Evolutionary conservation across 2,888 invertebrate genomes (phyloP).

Genomic region (Ormyrus labotus): DNA sequence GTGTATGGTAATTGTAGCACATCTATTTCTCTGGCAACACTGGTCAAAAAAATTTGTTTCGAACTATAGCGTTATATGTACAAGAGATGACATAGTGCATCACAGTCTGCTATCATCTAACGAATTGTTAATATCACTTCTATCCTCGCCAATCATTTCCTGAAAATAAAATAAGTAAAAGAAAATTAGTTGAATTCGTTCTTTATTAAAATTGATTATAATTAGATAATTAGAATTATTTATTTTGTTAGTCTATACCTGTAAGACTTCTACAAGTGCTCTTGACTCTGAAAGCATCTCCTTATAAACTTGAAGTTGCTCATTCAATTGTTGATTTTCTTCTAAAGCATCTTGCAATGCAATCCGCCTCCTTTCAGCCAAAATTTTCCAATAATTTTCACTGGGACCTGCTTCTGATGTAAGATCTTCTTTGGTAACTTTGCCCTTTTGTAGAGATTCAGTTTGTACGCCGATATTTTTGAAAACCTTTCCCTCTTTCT

Average conservation of each 20-base stretch:
- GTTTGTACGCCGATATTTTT: constrained; percentile 81
- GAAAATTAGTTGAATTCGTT: not conserved
- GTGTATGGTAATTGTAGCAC: constrained; percentile 7
- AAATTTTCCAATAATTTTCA: constrained; percentile 85
- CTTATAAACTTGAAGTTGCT: constrained; percentile 83
- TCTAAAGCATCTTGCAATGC: constrained; percentile 84
- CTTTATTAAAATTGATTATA: too few species aligned
- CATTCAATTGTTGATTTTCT: constrained; percentile 82
- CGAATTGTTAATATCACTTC: constrained; percentile 71
- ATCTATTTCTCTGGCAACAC: constrained; percentile 8
- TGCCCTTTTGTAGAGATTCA: constrained; percentile 75
- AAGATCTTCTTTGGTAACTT: constrained; percentile 83
- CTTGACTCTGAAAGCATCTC: constrained; percentile 87
- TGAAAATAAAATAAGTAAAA: constrained; percentile 70
- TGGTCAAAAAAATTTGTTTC: constrained; percentile 33
- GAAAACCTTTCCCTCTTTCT: constrained; percentile 44
- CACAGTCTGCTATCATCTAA: constrained; percentile 67
- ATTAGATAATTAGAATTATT: not conserved
- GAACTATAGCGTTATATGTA: constrained; percentile 47
- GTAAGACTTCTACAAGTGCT: constrained; percentile 85
- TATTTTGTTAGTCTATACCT: constrained; percentile 75
- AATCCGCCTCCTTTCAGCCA: constrained; percentile 85
- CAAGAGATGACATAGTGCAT: constrained; percentile 36
- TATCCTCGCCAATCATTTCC: constrained; percentile 82
- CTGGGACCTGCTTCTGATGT: constrained; percentile 83